Evolutionary conservation across 2,113 vertebrate genomes (phyloP).

Genomic region (Pyxicephalus adspersus): DNA sequence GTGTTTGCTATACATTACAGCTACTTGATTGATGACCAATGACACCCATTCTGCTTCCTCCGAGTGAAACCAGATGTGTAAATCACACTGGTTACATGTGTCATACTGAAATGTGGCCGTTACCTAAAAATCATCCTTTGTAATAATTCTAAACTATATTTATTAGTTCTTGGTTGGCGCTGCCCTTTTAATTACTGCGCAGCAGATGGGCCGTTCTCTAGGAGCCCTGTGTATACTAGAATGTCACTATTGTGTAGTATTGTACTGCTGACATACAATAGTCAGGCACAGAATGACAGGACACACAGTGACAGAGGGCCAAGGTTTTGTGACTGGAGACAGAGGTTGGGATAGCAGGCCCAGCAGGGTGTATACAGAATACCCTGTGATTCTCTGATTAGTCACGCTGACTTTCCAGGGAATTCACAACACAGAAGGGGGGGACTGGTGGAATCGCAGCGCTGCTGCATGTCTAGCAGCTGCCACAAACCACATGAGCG

Average conservation of each 20-base stretch:
- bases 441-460: not conserved
- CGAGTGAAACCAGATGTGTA: no score
- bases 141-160: no score
- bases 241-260: not conserved
- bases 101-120: no score
- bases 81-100: no score
- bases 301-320: not conserved
- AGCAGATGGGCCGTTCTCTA: not conserved
- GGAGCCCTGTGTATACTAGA: not conserved
- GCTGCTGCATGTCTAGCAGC: not conserved
- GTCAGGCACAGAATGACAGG: not conserved
- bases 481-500: not conserved
- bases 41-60: no score
- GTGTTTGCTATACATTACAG: no score
- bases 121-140: no score
- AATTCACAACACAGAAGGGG: slow-evolving; percentile 17
- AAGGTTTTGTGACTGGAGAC: not conserved
- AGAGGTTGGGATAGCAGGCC: not conserved
- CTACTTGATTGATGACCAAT: no score
- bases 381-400: slow-evolving; percentile 22
- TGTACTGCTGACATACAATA: not conserved
- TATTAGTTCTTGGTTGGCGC: not conserved
- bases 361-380: not conserved
- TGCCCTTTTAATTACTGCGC: not conserved
- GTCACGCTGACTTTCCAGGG: slow-evolving; percentile 47